phyloP scores from a whole-genome alignment of 1,140 invertebrate species.

The Dendrolimus kikuchii region DNA sequence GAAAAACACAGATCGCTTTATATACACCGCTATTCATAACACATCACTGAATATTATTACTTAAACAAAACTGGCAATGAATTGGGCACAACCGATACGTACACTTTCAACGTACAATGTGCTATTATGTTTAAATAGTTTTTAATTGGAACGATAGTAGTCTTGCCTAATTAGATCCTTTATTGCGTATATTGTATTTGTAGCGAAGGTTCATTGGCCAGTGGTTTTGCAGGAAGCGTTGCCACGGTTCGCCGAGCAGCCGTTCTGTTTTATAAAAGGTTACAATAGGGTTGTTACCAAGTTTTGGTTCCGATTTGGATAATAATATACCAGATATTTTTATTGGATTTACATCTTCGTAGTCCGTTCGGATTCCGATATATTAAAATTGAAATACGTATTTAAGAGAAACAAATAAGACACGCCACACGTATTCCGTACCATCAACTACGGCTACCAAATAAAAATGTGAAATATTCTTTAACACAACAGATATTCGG shows the following conservation, averaged over 20 bases:
- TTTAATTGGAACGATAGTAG: slow-evolving; percentile 24
- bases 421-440: too few relatives aligned
- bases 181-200: slow-evolving; percentile 1
- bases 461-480: too few relatives aligned
- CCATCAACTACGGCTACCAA: too few relatives aligned
- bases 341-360: too few relatives aligned
- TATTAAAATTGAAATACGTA: too few relatives aligned
- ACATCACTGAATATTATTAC: neutral
- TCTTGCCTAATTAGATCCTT: slow-evolving; percentile 16
- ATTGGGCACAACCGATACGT: slow-evolving; percentile 28
- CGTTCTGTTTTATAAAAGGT: too few relatives aligned
- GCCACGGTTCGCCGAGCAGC: slow-evolving; percentile 21
- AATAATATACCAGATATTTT: too few relatives aligned
- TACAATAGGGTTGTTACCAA: too few relatives aligned
- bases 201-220: slow-evolving; percentile 11
- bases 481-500: too few relatives aligned
- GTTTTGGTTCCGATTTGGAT: too few relatives aligned
- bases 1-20: slow-evolving; percentile 14
- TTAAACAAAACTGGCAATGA: slow-evolving; percentile 13
- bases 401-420: too few relatives aligned
- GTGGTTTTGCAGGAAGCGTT: slow-evolving; percentile 19
- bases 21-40: slow-evolving; percentile 9
- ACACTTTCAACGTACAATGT: slow-evolving; percentile 25
- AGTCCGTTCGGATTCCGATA: too few relatives aligned
- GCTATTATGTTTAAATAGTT: slow-evolving; percentile 36